Conservation (phyloP, 2,113 vertebrate genomes). For the Perca schrenkii region DNA sequence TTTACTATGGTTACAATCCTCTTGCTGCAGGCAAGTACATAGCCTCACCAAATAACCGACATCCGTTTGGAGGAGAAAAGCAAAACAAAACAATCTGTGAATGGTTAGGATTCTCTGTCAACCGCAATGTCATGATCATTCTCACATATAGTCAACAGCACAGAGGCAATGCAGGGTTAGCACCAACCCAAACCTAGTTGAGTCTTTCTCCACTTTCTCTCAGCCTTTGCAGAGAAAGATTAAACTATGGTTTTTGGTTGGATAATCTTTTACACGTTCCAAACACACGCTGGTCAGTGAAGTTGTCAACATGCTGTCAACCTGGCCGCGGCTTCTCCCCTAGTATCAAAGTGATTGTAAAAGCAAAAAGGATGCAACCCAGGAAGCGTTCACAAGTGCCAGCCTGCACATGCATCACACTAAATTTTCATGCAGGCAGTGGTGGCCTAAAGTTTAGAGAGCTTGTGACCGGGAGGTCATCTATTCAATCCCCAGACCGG, state of each 20-base stretch:
- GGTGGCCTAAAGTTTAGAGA: too few species aligned
- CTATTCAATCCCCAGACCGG: too few species aligned
- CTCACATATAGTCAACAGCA: conserved; percentile 53
- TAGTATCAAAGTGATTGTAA: conserved; percentile 44
- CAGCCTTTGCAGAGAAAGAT: conserved; percentile 4
- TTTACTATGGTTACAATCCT: conserved; percentile 61
- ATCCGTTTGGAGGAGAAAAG: conserved; percentile 60
- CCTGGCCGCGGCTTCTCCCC: conserved; percentile 26
- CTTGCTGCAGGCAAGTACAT: conserved; percentile 49
- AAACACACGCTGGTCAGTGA: conserved; percentile 31
- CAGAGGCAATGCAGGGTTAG: conserved; percentile 21
- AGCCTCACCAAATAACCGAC: conserved; percentile 59
- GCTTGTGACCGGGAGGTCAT: too few species aligned
- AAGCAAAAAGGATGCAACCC: conserved; percentile 28
- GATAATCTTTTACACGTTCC: conserved; percentile 11
- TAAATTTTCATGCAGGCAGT: conserved; percentile 20
- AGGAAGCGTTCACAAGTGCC: conserved; percentile 18
- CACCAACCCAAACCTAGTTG: conserved; percentile 22
- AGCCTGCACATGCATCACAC: conserved; percentile 31
- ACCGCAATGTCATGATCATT: conserved; percentile 63
- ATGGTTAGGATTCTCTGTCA: conserved; percentile 66
- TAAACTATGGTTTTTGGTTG: not conserved
- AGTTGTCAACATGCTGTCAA: conserved; percentile 14
- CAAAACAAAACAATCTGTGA: conserved; percentile 68
- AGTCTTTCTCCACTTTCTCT: not conserved